Base-by-base conservation (phyloP, 2,797 vertebrate species). In the Parambassis ranga region DNA sequence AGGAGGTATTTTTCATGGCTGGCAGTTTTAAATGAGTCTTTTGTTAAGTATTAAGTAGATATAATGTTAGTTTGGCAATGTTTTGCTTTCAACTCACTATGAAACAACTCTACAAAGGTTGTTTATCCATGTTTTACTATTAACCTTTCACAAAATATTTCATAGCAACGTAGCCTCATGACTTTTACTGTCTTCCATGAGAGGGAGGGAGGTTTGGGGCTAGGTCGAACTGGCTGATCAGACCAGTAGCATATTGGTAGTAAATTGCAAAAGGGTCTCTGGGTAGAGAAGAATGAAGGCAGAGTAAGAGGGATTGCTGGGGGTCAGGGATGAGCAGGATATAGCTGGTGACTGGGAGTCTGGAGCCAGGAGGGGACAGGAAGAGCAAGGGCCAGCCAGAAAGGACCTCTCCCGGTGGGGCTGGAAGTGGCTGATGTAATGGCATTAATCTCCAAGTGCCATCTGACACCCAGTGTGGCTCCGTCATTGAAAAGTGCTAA, bases 401-500 rank as follows among this genome's bases (percentile, higher is more conserved):
- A 55, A 71, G 64, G 66, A 82, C 81, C 77, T 82, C 79, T 87
- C 82, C 73, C 75, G 33, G 47, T 76, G 77, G 79, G 76, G 61
- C 64, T 56, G 72, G 78, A 79, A 78, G 83, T 84, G 83, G 87
- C 77, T 90, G 89, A 90, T 90, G 87, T 90, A 87, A 91, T 88
- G 76, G 82, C 85, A 88, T 89, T 91, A 87, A 90, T 91, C 89
- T 89, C 83, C 61, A 71, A 77, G 75, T 84, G 83, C 85, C 88
- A 91, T 89, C 85, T 88, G 87, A 90, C 87, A 84, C 83, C 81
- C 77, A 82, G 84, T 87, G 85, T 82, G 83, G 75, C 83, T 87
- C 64, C 76, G 86, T 88, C 85, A 88, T 86, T 86, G 86, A 88
- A 87, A 90, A 89, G 83, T 83, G 85, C 84, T 86, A 87, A 88